These are phyloP conservation scores for Chaenocephalus aceratus DNA, from an alignment of 2,113 vertebrate genomes.

Conservation along the genomic window DNA sequence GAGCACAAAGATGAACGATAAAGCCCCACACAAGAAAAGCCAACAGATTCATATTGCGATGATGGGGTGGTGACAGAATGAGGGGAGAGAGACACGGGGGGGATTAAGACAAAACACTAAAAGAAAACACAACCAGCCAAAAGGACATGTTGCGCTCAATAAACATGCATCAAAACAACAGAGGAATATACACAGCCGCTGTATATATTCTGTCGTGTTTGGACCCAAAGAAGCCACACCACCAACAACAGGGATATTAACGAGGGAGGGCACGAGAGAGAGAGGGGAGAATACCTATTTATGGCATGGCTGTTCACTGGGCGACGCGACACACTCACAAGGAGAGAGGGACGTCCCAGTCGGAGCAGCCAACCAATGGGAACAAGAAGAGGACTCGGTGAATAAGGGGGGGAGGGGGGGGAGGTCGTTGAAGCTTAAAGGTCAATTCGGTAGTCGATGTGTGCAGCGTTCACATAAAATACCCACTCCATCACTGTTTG, in stretches of 20 bases:
- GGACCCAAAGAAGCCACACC: conserved; percentile 57
- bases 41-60: conserved; percentile 25
- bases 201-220: conserved; percentile 51
- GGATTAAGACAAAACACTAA: conserved; percentile 19
- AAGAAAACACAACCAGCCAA: conserved; percentile 40
- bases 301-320: conserved; percentile 81
- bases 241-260: conserved; percentile 42
- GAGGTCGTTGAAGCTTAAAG: background rate
- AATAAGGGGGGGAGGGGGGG: conserved; percentile 42
- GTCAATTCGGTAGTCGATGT: background rate
- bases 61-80: background rate
- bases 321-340: conserved; percentile 80
- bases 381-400: conserved; percentile 77
- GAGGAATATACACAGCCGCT: conserved; percentile 48
- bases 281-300: conserved; percentile 85
- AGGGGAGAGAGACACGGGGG: background rate
- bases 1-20: conserved; percentile 37
- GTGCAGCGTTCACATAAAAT: conserved; percentile 10
- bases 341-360: conserved; percentile 68
- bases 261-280: conserved; percentile 33
- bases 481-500: background rate
- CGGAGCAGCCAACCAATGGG: conserved; percentile 75
- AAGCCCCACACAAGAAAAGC: conserved; percentile 53
- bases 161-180: conserved; percentile 66
- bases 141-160: conserved; percentile 37